Evolutionary conservation across 2,888 invertebrate genomes (phyloP), one percentile per base, ranked within the genome.

Genomic region (Drosophila mercatorum): DNA sequence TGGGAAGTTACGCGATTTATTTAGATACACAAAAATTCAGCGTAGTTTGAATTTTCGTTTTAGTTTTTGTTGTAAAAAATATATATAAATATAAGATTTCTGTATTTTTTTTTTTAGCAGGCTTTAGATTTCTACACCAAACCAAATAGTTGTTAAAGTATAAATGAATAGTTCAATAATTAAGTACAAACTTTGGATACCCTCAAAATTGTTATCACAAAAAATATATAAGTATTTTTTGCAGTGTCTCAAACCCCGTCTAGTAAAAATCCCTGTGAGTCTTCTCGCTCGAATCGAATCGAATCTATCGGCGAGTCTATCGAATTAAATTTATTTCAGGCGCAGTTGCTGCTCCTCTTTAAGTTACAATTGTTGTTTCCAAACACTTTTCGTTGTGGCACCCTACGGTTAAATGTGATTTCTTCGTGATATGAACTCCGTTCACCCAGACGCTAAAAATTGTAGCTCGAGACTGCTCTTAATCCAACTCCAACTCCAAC

Each of bases 21-120:
- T 71, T 53, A 75, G 66, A 79, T 72, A 69, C n/a, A 26, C 5
- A 75, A 86, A 81, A 91, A 87, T 89, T 89, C 82, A 90, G 87
- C 76, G 72, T 72, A 77, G 65, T 71, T 64, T 49, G 56, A 65
- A 68, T 49, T 51, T 67, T 81, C 75, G 22, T 76, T 38, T 38
- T 38, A 12, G 11, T 38, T 38, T 38, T 38, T 5, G 4, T 11
- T 46, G 46, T 46, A 46, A 72, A 81, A 88, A 76, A 75, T 74
- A 68, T 72, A 69, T 83, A 78, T 80, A 86, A 78, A 78, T 83
- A 73, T 83, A 74, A 71, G 64, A 72, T 80, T 6, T 51, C 11
- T 7, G 17, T 17, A 17, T 17, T 17, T 17, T 17, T 17, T 17
- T 63, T 70, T 74, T 72, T 70, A 41, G 78, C 66, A 66, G 38